Percentiles rank a stretch among this genome's conserved stretches.
Conservation (phyloP, 92 coral and sea anemone genomes). For the Epizoanthus ramosus region DNA sequence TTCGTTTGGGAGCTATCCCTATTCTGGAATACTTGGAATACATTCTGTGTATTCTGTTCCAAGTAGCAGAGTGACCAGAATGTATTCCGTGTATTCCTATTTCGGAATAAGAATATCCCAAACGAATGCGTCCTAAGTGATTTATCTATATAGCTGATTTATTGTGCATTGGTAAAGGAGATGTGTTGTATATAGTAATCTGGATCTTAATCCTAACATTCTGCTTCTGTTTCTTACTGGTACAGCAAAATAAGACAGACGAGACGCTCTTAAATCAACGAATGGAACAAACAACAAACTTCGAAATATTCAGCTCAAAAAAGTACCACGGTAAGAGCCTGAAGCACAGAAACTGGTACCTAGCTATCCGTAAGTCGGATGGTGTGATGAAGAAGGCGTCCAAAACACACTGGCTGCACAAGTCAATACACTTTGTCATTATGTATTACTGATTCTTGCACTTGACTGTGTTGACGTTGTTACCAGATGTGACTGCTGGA, state of each 20-base stretch:
- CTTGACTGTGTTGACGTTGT: too few species aligned
- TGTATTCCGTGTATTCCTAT: too few species aligned
- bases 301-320: slow-evolving; percentile 71
- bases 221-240: background rate
- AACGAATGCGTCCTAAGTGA: too few species aligned
- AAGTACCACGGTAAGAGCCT: slow-evolving; percentile 49
- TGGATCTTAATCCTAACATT: background rate
- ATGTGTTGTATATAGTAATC: background rate
- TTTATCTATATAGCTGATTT: too few species aligned
- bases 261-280: slow-evolving; percentile 50
- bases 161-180: too few species aligned
- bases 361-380: slow-evolving; percentile 68
- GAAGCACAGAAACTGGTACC: slow-evolving; percentile 50
- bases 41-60: too few species aligned
- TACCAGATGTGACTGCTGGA: too few species aligned
- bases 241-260: slow-evolving; percentile 1
- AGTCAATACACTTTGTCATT: slow-evolving; percentile 73
- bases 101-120: too few species aligned
- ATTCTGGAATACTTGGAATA: too few species aligned
- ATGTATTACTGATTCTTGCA: slow-evolving; percentile 21
- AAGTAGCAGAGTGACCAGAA: too few species aligned
- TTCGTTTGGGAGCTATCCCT: too few species aligned
- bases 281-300: slow-evolving; percentile 47
- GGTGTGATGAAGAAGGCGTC: slow-evolving; percentile 76
- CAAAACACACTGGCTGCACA: slow-evolving; percentile 61